phyloP scores from a whole-genome alignment of 2,113 vertebrate genomes.

The Mobula hypostoma region DNA sequence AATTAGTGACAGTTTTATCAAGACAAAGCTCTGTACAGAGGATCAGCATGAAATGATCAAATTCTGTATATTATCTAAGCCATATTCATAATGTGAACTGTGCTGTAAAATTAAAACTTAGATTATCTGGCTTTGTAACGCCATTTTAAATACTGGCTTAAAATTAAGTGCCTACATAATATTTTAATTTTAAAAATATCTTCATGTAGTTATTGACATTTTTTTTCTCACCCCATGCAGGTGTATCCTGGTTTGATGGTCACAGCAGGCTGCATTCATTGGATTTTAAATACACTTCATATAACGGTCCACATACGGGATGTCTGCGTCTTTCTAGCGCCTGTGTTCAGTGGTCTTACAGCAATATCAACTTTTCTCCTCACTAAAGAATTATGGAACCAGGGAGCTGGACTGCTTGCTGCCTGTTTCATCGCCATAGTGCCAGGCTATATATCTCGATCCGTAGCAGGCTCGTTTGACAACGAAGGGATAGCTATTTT shows the following conservation, averaged over 20 bases:
- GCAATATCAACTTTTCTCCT: conserved; percentile 96
- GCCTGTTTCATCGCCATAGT: conserved; percentile 99
- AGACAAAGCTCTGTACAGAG: no score
- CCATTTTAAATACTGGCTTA: background rate
- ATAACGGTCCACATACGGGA: conserved; percentile 96
- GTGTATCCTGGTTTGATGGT: conserved; percentile 97
- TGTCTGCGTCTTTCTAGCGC: conserved; percentile 93
- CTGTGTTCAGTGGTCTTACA: conserved; percentile 95
- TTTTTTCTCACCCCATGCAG: conserved; percentile 51
- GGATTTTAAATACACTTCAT: conserved; percentile 90
- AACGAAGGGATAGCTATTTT: conserved; percentile 99
- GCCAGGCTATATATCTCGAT: conserved; percentile 95
- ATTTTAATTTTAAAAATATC: background rate
- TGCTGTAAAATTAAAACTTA: background rate
- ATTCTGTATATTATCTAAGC: no score
- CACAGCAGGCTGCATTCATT: conserved; percentile 97
- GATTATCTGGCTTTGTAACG: background rate
- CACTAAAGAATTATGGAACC: conserved; percentile 96
- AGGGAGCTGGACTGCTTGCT: conserved; percentile 91
- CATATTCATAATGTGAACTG: background rate
- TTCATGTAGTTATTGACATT: background rate
- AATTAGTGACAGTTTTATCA: no score
- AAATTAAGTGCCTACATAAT: background rate
- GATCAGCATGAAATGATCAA: no score
- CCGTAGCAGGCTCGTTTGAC: conserved; percentile 95